Conservation (phyloP, 2,797 vertebrate species). For the Xiphorhynchus erythropygius region DNA sequence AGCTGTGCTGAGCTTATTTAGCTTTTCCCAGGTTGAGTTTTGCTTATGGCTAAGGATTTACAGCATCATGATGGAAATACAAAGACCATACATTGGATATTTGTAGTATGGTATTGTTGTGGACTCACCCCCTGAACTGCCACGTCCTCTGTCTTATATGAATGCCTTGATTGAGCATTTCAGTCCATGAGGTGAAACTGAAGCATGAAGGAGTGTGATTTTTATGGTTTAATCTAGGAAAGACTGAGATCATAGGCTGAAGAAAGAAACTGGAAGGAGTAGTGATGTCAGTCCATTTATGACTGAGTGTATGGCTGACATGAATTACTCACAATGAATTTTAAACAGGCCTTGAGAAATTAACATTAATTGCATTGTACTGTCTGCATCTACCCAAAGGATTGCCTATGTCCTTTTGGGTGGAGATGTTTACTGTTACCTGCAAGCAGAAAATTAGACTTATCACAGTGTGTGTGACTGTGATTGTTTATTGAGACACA, state of each 20-base stretch:
- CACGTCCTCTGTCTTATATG: background rate
- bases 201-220: background rate
- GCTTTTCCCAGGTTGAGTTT: background rate
- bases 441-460: background rate
- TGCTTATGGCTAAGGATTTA: background rate
- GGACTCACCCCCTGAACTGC: background rate
- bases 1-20: background rate
- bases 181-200: background rate
- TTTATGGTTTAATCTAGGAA: background rate
- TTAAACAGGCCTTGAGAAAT: background rate
- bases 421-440: background rate
- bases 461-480: accelerated
- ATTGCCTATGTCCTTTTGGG: background rate
- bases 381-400: background rate
- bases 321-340: background rate
- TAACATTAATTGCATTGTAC: background rate
- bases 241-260: background rate
- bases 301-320: background rate
- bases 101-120: background rate
- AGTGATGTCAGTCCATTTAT: background rate
- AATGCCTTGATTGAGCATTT: background rate
- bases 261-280: background rate
- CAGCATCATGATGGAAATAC: background rate
- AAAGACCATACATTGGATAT: background rate
- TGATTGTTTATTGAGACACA: background rate